These are phyloP conservation scores for Dendroctonus valens DNA, from an alignment of 1,140 invertebrate genomes.

Conservation along the genomic window DNA sequence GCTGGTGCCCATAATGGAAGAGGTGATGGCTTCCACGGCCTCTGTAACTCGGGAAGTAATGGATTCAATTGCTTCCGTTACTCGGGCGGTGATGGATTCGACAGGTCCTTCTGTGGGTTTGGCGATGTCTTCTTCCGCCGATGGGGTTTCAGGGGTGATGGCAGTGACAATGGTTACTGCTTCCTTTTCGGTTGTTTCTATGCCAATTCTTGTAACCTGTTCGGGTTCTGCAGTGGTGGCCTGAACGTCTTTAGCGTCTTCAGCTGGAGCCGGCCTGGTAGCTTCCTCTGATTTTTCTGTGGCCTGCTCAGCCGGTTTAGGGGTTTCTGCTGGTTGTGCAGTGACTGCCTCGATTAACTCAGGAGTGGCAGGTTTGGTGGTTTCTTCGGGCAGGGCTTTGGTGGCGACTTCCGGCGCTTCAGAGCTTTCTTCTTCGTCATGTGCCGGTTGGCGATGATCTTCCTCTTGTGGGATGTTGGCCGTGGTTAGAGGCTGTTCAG, in stretches of 20 bases:
- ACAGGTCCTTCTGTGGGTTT: conserved; percentile 23
- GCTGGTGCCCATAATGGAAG: conserved; percentile 16
- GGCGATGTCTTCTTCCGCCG: conserved; percentile 1
- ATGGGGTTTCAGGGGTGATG: conserved; percentile 12
- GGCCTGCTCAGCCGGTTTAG: conserved; percentile 14
- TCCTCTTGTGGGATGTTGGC: background rate
- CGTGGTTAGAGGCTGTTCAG: conserved; percentile 25
- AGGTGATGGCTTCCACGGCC: conserved; percentile 29
- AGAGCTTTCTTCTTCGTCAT: conserved; percentile 14
- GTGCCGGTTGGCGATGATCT: background rate
- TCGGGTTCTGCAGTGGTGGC: too few relatives aligned
- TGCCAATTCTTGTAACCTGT: background rate
- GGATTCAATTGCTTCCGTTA: conserved; percentile 33
- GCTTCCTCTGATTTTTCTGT: conserved; percentile 47
- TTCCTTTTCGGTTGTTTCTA: conserved; percentile 30
- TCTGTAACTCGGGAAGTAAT: conserved; percentile 32
- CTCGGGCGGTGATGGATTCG: conserved; percentile 31
- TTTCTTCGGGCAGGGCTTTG: conserved; percentile 16
- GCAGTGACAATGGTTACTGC: conserved; percentile 18
- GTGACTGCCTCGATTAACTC: conserved; percentile 21
- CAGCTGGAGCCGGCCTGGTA: conserved; percentile 43
- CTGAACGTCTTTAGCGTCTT: conserved; percentile 6
- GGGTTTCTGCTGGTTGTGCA: conserved; percentile 20
- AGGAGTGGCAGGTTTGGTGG: conserved; percentile 1
- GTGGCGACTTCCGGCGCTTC: conserved; percentile 18